Base-by-base conservation (phyloP, 1,140 invertebrate genomes). In the Asobara japonica region DNA sequence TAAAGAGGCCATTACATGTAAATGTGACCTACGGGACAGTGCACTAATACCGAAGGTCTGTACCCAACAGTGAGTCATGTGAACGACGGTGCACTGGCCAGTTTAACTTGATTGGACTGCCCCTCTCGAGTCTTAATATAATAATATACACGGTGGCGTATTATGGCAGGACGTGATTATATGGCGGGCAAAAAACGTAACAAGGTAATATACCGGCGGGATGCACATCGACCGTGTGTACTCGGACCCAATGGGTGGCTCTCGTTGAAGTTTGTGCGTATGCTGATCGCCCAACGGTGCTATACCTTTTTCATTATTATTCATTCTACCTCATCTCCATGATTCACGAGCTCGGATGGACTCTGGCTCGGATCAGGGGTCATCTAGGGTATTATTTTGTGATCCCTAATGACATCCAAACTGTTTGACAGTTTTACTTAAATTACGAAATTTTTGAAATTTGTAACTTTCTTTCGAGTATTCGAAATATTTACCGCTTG, bases 141-240 rank as follows among this genome's bases (percentile, higher is more conserved):
- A 78, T 77, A 78, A 78, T 77, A 78, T 76, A 77, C 77, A 72
- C 76, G 51, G 75, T 48, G 75, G 76, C 74, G 78, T 80, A 80
- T 77, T 76, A 77, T 71, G 77, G 69, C 76, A 65, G 71, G 71
- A 75, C 75, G 78, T 82, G 80, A 82, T 82, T 80, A 79, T 79
- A 76, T 72, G 75, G 75, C 74, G 72, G 48, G 74, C 79, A 82
- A 82, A 82, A 45, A 82, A 82, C 78, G 77, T 81, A 82, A 80
- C 77, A 80, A 81, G 75, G 77, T 78, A 80, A 80, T 77, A 79
- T 56, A 56, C 51, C 51, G 51, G 51, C 25, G 51, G 51, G 22
- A 56, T 56, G 25, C 22, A 56, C 51, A 13, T 51, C 4, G 48
- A 51, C 3, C 48, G 48, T 51, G 48, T 51, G 22, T 56, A 18